Conservation (phyloP, 2,113 vertebrate genomes). For the Periophthalmus modestus region DNA sequence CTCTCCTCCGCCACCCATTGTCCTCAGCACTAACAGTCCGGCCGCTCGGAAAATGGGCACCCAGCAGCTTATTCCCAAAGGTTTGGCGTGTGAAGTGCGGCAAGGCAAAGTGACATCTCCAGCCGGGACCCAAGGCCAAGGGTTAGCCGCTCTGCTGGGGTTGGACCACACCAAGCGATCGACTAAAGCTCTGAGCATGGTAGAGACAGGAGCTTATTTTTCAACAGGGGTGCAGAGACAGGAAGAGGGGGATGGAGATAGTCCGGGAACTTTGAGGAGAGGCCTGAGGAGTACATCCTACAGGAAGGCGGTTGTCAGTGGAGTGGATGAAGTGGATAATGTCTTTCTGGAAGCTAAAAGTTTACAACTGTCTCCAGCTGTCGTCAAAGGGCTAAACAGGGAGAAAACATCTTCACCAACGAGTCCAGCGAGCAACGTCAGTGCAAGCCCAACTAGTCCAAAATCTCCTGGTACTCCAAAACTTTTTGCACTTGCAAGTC, state of each 20-base stretch:
- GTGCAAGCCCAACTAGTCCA: slow-evolving; percentile 18
- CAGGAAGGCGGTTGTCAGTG: slow-evolving; percentile 90
- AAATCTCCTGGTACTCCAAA: slow-evolving; percentile 32
- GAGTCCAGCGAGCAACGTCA: slow-evolving; percentile 17
- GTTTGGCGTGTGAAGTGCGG: slow-evolving; percentile 79
- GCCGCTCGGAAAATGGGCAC: slow-evolving; percentile 87
- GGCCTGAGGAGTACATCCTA: slow-evolving; percentile 93
- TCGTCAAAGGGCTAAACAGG: slow-evolving; percentile 75
- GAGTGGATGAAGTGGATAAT: slow-evolving; percentile 77
- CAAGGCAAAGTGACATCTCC: slow-evolving; percentile 54
- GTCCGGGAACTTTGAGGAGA: slow-evolving; percentile 77
- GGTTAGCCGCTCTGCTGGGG: slow-evolving; percentile 60
- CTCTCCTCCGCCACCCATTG: slow-evolving; percentile 63
- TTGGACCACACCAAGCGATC: slow-evolving; percentile 72
- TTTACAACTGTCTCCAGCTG: slow-evolving; percentile 79
- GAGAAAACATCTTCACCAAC: slow-evolving; percentile 67
- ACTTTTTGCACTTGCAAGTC: slow-evolving; percentile 11
- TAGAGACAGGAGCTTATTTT: slow-evolving; percentile 77
- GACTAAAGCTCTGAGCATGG: slow-evolving; percentile 84
- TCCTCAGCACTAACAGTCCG: slow-evolving; percentile 87
- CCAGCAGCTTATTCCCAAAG: slow-evolving; percentile 90
- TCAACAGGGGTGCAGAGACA: slow-evolving; percentile 63
- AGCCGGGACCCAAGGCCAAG: slow-evolving; percentile 45
- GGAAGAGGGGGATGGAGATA: slow-evolving; percentile 73
- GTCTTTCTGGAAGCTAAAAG: slow-evolving; percentile 68